phyloP scores from a whole-genome alignment of 2,888 invertebrate species.

The Neria commutata region DNA sequence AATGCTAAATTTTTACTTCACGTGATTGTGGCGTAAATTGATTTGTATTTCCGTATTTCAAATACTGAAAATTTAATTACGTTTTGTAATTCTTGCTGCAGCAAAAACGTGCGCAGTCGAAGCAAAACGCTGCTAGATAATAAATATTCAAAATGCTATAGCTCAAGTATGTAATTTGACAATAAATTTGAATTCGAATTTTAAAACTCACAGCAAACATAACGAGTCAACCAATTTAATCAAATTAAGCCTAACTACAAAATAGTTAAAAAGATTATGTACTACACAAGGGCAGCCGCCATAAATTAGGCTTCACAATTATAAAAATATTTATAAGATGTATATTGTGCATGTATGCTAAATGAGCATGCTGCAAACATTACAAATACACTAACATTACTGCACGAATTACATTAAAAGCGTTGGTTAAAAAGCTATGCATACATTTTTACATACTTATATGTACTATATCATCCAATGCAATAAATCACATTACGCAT shows the following conservation, averaged over 20 bases:
- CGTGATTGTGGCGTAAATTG: background rate
- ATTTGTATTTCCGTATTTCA: background rate
- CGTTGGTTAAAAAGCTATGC: no score
- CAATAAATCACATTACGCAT: no score
- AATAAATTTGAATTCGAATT: background rate
- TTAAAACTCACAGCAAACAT: conserved; percentile 48
- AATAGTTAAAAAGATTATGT: background rate
- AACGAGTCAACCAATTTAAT: conserved; percentile 47
- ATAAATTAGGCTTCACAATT: background rate
- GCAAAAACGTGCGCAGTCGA: background rate
- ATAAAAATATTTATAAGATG: background rate
- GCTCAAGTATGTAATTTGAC: background rate
- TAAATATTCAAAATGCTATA: no score
- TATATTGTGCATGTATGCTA: no score
- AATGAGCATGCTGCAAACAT: no score
- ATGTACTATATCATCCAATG: no score
- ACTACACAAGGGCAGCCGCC: no score
- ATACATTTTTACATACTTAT: no score
- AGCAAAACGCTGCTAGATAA: no score
- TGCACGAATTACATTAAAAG: no score
- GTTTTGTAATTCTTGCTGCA: background rate
- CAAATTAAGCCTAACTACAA: conserved; percentile 52
- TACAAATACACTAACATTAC: no score
- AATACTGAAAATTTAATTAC: no score
- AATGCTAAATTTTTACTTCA: conserved; percentile 2